Evolutionary conservation across 2,113 vertebrate species (phyloP).

Genomic region (Halichoerus grypus): DNA sequence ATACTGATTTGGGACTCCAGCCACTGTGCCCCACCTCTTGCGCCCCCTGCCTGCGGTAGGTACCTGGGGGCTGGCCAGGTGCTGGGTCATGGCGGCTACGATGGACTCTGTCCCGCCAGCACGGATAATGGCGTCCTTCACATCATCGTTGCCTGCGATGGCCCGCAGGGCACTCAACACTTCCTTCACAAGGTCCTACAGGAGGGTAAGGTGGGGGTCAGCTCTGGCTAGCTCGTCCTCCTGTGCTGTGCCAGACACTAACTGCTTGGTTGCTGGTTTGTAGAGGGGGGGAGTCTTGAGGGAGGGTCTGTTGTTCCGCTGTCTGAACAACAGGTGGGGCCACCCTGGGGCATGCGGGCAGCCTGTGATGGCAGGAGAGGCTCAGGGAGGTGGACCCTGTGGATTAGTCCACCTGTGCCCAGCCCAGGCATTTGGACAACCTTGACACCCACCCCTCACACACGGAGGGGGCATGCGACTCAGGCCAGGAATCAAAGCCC

Average conservation of each 20-base stretch:
- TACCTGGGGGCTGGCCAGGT: conserved; percentile 92
- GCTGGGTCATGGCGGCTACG: conserved; percentile 93
- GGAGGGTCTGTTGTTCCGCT: not conserved
- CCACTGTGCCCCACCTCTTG: not conserved
- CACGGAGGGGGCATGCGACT: not conserved
- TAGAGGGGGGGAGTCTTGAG: not conserved
- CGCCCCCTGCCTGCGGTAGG: fast-evolving
- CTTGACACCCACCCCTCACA: not conserved
- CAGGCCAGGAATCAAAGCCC: not conserved
- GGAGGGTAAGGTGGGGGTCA: fast-evolving
- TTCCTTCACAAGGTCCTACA: conserved; percentile 95
- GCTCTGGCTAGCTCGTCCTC: not conserved
- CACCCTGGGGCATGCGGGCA: fast-evolving
- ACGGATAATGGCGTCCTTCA: conserved; percentile 94
- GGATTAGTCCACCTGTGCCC: not conserved
- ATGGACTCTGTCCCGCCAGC: conserved; percentile 93
- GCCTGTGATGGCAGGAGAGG: not conserved
- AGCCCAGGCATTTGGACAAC: not conserved
- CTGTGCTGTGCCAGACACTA: not conserved
- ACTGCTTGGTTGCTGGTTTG: not conserved
- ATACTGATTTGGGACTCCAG: not conserved
- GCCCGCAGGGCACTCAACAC: conserved; percentile 92
- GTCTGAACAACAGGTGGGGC: not conserved
- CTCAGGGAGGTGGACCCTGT: not conserved
- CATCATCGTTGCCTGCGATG: conserved; percentile 95